Evolutionary conservation across 2,888 invertebrate genomes (phyloP).

Genomic region (Platycheirus rosarum): DNA sequence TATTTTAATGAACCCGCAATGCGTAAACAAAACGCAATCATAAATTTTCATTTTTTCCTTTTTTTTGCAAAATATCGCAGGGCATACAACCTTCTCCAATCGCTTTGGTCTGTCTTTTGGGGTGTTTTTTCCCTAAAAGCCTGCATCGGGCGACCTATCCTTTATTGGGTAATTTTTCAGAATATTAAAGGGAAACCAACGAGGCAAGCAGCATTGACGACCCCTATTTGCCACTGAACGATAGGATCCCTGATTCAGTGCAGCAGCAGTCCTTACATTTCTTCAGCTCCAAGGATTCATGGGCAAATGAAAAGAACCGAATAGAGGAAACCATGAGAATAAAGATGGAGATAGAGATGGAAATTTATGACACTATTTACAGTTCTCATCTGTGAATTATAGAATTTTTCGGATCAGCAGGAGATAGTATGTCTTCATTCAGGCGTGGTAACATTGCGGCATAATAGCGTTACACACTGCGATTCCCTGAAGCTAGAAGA

Average conservation of each 20-base stretch:
- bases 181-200: constrained; percentile 56
- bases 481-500: constrained; percentile 12
- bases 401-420: constrained; percentile 40
- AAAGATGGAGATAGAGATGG: constrained; percentile 14
- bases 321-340: constrained; percentile 9
- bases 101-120: constrained; percentile 15
- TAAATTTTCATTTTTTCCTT: constrained; percentile 70
- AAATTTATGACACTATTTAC: constrained; percentile 70
- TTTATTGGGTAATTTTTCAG: constrained; percentile 38
- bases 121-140: not conserved
- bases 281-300: constrained; percentile 40
- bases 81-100: constrained; percentile 32
- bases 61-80: constrained; percentile 62
- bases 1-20: constrained; percentile 71
- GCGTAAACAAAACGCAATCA: constrained; percentile 69
- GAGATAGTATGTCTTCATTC: constrained; percentile 56
- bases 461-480: constrained; percentile 38
- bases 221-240: constrained; percentile 12
- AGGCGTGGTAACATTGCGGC: constrained; percentile 14
- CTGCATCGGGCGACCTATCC: constrained; percentile 1
- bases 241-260: constrained; percentile 22
- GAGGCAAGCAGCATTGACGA: constrained; percentile 45
- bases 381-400: constrained; percentile 66
- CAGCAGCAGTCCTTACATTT: constrained; percentile 29
- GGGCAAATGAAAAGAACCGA: constrained; percentile 28